phyloP scores from a whole-genome alignment of 35 echinoderm and acorn worm genomes.

The Eucidaris tribuloides region DNA sequence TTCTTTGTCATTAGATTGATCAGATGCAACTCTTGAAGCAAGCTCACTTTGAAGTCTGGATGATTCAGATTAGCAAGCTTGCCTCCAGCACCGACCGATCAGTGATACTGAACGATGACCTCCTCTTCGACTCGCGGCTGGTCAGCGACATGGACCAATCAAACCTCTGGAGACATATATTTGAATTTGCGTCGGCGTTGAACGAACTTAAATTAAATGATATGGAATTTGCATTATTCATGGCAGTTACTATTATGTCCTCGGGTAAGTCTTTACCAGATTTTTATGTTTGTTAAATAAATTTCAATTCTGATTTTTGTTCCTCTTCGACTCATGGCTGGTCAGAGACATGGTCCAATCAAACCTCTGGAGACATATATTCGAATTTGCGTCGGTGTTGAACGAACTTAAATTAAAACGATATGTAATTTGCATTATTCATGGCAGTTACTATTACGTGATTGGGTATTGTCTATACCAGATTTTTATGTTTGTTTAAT shows the following conservation, averaged over 20 bases:
- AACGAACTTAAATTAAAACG: too few relatives aligned
- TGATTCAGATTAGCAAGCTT: conserved; percentile 71
- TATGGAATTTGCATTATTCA: conserved; percentile 83
- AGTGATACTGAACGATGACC: conserved; percentile 54
- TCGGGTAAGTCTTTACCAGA: conserved; percentile 70
- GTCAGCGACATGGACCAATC: conserved; percentile 54
- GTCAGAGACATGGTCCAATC: too few relatives aligned
- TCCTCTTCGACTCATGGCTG: too few relatives aligned
- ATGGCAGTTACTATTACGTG: too few relatives aligned
- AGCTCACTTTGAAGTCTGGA: conserved; percentile 92
- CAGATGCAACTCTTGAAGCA: conserved; percentile 90
- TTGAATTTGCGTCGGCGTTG: conserved; percentile 66
- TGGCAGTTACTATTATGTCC: conserved; percentile 80
- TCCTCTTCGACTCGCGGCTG: conserved; percentile 44
- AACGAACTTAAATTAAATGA: conserved; percentile 67
- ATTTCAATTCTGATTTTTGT: too few relatives aligned
- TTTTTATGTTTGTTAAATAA: too few relatives aligned
- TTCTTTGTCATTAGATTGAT: conserved; percentile 57
- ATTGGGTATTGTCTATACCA: too few relatives aligned
- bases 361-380: too few relatives aligned
- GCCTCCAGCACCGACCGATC: conserved; percentile 39
- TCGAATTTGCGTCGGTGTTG: too few relatives aligned
- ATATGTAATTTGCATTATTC: too few relatives aligned
- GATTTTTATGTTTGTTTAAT: too few relatives aligned
- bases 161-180: conserved; percentile 76